Conservation (phyloP, 2,888 invertebrate genomes). For the Nomada fucata region DNA sequence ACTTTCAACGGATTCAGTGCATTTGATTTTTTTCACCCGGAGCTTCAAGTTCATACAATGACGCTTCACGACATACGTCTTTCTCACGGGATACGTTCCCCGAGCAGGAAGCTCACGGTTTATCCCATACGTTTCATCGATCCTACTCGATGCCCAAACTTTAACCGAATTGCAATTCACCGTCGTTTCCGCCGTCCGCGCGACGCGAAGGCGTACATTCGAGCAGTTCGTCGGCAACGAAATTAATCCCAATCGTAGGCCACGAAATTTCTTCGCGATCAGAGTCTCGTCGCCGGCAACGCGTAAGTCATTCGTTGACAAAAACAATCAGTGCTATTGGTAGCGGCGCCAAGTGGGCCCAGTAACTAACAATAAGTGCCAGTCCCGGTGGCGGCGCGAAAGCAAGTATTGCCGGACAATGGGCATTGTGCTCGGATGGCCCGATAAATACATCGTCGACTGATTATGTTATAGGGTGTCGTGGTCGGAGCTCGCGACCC, state of each 20-base stretch:
- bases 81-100: no score
- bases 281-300: background rate
- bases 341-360: constrained; percentile 14
- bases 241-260: background rate
- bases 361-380: constrained; percentile 48
- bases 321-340: constrained; percentile 30
- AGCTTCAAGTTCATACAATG: background rate
- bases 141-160: background rate
- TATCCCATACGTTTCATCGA: background rate
- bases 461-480: constrained; percentile 77
- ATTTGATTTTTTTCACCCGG: background rate
- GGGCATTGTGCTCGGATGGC: constrained; percentile 73
- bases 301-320: constrained; percentile 6
- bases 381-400: constrained; percentile 56
- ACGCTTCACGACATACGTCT: background rate
- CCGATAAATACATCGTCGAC: constrained; percentile 76
- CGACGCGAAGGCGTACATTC: background rate
- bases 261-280: background rate
- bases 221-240: no score
- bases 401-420: constrained; percentile 72
- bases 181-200: background rate
- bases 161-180: background rate
- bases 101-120: no score
- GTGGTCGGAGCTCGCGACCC: constrained; percentile 44
- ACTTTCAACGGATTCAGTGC: background rate